Base-by-base conservation (phyloP, 2,888 invertebrate genomes). In the Rhingia rostrata region DNA sequence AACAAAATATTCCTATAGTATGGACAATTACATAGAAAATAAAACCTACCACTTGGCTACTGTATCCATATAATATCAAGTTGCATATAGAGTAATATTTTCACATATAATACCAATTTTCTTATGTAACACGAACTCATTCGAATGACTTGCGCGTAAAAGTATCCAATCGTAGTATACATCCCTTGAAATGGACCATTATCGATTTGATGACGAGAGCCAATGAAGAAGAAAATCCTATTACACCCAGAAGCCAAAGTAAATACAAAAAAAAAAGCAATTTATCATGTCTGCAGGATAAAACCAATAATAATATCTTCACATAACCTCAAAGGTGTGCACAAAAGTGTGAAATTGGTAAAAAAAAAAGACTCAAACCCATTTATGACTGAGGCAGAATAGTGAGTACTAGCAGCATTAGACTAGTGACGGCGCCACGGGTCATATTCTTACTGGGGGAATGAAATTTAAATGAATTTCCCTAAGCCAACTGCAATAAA, bases 121-220 rank as follows among this genome's bases (percentile, higher is more conserved):
- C 77, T 63, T 72, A 82, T 63, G 43, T 61, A 80, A 63, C 49
- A 12, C 33, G 47, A 58, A 63, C 49, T 30, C 33, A 58, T 45
- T 58, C 53, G 37, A 67, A 82, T 77, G 82, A 77, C 82, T 69
- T 79, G 86, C 86, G 85, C 86, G 66, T 75, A 72, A 81, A 85
- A 61, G 75, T 74, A 82, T 79, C 86, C 84, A 86, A 85, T 85
- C 72, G 67, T 77, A 63, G 69, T 64, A 75, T 67, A 77, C 66
- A 66, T 75, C 78, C 60, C 54, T 78, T 47, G 53, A 43, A 78
- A 81, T 81, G 80, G 78, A 75, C 85, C 78, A 85, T 86, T 85
- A 86, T 86, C 63, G 81, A 86, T 82, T 86, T 85, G 60, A 85
- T 75, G 81, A 72, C 78, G 49, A 9, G 67, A 85, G 60, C 86